Evolutionary conservation across 2,113 vertebrate genomes (phyloP).

Genomic region (Corythornis madagascariensis): DNA sequence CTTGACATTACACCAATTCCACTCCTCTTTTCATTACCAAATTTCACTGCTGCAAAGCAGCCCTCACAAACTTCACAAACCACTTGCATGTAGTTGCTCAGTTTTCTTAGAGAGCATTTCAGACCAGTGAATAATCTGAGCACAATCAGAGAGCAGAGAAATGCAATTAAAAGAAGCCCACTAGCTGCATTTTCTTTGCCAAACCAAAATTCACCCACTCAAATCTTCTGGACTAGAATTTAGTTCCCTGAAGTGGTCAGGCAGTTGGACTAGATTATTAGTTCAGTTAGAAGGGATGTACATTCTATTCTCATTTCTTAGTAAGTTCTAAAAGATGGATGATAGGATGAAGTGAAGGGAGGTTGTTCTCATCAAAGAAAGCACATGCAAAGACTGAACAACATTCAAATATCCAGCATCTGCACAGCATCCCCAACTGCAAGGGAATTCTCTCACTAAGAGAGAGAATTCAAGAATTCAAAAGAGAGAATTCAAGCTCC

Average conservation of each 20-base stretch:
- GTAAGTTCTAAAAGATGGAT: neutral
- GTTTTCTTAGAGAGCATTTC: neutral
- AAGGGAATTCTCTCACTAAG: neutral
- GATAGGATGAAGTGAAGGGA: neutral
- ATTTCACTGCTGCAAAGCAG: neutral
- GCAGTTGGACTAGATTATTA: neutral
- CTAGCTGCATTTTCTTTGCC: neutral
- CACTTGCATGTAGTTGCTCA: neutral
- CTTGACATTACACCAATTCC: neutral
- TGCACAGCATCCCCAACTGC: neutral
- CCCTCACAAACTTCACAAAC: neutral
- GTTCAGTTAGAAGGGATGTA: too few species aligned
- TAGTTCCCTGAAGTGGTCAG: neutral
- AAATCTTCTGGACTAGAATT: neutral
- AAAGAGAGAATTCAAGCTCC: neutral
- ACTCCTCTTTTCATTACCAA: slow-evolving; percentile 1
- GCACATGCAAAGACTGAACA: neutral
- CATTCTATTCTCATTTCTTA: neutral
- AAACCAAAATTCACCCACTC: neutral
- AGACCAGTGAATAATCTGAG: neutral
- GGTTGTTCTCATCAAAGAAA: neutral
- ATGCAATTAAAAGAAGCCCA: neutral
- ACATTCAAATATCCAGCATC: neutral
- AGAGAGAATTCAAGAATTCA: neutral
- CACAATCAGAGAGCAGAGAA: neutral